A percentile compares a stretch with the other conserved stretches of the same genome.
Evolutionary conservation across 2,888 invertebrate genomes (phyloP).

Genomic region (Entomobrya proxima): DNA sequence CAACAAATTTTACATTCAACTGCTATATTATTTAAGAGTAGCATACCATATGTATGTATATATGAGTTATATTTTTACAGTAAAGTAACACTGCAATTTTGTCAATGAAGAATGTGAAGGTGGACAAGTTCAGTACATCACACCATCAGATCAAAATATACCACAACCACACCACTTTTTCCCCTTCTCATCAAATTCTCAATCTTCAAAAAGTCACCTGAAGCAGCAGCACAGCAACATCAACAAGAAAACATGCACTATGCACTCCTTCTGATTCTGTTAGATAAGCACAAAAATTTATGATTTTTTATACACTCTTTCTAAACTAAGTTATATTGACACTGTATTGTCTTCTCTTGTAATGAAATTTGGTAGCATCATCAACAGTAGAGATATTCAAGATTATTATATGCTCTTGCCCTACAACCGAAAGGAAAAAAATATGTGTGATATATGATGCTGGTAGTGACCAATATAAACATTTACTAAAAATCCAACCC

Average conservation of each 20-base stretch:
- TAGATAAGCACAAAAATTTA: neutral
- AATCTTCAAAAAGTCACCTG: neutral
- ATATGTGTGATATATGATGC: neutral
- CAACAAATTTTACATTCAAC: too few species aligned
- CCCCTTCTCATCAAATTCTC: neutral
- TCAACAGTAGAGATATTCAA: neutral
- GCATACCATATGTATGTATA: too few species aligned
- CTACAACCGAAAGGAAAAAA: conserved; percentile 24
- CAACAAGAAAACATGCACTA: neutral
- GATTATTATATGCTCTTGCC: conserved; percentile 20
- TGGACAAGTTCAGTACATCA: conserved; percentile 19
- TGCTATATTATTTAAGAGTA: too few species aligned
- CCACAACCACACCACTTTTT: neutral
- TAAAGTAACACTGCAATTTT: neutral
- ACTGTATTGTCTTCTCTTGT: neutral
- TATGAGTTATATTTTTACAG: too few species aligned
- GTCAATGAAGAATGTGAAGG: conserved; percentile 40
- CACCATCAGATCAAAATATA: too few species aligned
- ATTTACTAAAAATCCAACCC: too few species aligned
- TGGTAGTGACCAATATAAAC: neutral
- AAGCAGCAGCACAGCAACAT: neutral
- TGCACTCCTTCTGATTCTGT: neutral
- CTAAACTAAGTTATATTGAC: neutral
- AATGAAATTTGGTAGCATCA: neutral
- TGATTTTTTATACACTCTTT: neutral